Conservation (phyloP, 2,888 invertebrate species). For the Hydraecia micacea region DNA sequence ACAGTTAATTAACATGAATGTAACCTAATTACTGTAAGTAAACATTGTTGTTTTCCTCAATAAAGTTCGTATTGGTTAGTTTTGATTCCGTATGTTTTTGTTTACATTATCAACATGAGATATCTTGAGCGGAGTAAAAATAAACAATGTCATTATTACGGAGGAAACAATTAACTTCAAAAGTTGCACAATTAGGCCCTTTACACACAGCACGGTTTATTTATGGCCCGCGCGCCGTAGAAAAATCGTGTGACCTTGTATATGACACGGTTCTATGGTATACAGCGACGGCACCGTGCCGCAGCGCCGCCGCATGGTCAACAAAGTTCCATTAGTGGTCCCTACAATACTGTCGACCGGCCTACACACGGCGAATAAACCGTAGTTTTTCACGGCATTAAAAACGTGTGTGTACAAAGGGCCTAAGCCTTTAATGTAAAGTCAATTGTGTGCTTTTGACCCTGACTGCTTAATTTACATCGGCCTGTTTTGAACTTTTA, state of each 20-base stretch:
- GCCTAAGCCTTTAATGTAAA: too few relatives aligned
- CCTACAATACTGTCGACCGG: too few relatives aligned
- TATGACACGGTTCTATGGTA: not conserved
- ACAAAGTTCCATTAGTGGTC: not conserved
- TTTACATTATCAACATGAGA: not conserved
- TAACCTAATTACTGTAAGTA: not conserved
- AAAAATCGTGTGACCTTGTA: not conserved
- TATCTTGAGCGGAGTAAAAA: not conserved
- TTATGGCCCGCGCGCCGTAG: not conserved
- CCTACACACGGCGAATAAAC: too few relatives aligned
- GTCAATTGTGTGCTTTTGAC: not conserved
- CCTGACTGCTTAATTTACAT: not conserved
- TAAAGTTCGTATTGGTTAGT: not conserved
- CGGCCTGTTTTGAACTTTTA: not conserved
- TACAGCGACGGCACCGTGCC: not conserved
- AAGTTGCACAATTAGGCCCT: not conserved
- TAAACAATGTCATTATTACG: not conserved
- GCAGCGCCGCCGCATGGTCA: not conserved
- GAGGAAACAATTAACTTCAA: not conserved
- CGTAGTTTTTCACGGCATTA: too few relatives aligned
- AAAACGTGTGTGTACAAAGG: too few relatives aligned
- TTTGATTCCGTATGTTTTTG: not conserved
- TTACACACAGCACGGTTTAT: not conserved
- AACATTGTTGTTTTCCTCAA: slow-evolving; percentile 24
- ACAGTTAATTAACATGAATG: slow-evolving; percentile 2